phyloP scores from a whole-genome alignment of 2,113 vertebrate genomes.

The Columba livia region DNA sequence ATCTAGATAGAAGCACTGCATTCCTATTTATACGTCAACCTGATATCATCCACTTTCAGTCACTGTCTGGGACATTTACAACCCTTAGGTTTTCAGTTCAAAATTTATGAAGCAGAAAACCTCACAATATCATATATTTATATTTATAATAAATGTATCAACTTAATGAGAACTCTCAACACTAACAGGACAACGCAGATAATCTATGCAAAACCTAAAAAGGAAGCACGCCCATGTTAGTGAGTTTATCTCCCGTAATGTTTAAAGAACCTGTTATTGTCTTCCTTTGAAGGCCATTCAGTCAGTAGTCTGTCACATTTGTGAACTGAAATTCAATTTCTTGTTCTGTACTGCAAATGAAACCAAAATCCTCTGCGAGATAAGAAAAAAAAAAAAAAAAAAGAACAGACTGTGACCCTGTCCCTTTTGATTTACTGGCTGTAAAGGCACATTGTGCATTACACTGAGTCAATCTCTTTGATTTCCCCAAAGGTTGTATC shows the following conservation, averaged over 20 bases:
- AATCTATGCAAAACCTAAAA: background rate
- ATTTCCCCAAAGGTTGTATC: constrained; percentile 9
- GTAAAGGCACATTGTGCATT: background rate
- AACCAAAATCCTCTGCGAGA: constrained; percentile 29
- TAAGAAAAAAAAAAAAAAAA: constrained; percentile 12
- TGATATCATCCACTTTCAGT: background rate
- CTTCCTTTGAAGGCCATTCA: background rate
- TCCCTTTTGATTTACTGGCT: constrained; percentile 55
- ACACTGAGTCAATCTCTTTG: background rate
- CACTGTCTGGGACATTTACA: accelerated
- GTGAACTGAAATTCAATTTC: constrained; percentile 10
- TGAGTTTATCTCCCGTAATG: background rate
- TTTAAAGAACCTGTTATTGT: background rate
- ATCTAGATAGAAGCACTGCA: background rate
- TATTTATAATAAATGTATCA: background rate
- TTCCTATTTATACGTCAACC: background rate
- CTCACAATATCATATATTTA: background rate
- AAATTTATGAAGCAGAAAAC: background rate
- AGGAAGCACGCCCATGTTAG: background rate
- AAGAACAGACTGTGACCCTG: constrained; percentile 47
- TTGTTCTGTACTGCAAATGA: constrained; percentile 7
- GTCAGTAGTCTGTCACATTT: background rate
- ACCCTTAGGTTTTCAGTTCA: background rate
- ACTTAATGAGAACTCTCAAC: background rate
- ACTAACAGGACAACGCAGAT: background rate